phyloP scores from a whole-genome alignment of 2,888 invertebrate species.

The Idaea biselata region DNA sequence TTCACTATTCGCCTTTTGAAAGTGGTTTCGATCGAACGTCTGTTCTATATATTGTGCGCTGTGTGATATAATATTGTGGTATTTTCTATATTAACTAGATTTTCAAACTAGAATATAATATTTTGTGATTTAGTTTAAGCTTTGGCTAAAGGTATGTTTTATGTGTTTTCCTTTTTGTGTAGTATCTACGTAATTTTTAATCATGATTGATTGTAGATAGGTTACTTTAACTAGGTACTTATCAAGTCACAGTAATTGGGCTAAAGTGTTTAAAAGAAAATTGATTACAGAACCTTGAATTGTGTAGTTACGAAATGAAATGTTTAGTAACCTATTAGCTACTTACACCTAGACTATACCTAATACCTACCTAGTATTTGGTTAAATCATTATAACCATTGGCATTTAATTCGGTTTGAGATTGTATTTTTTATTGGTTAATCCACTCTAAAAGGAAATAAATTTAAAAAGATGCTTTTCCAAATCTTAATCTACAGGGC shows the following conservation, averaged over 20 bases:
- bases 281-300: not conserved
- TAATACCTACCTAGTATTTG: no score
- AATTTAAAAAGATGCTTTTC: no score
- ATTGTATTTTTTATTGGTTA: no score
- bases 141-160: not conserved
- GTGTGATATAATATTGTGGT: constrained; percentile 6
- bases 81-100: constrained; percentile 6
- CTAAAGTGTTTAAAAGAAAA: not conserved
- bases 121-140: not conserved
- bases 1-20: constrained; percentile 41
- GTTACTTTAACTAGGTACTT: no score
- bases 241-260: not conserved
- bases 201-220: not conserved
- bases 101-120: not conserved
- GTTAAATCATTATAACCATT: no score
- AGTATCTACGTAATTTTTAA: not conserved
- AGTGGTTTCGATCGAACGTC: constrained; percentile 44
- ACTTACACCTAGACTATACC: no score
- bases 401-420: no score
- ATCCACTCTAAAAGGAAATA: no score
- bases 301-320: not conserved
- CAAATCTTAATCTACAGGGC: no score
- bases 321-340: no score
- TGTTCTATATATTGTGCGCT: constrained; percentile 21
- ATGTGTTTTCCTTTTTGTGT: not conserved